Conservation (phyloP, 1,140 invertebrate species). For the Olivierus martensii region DNA sequence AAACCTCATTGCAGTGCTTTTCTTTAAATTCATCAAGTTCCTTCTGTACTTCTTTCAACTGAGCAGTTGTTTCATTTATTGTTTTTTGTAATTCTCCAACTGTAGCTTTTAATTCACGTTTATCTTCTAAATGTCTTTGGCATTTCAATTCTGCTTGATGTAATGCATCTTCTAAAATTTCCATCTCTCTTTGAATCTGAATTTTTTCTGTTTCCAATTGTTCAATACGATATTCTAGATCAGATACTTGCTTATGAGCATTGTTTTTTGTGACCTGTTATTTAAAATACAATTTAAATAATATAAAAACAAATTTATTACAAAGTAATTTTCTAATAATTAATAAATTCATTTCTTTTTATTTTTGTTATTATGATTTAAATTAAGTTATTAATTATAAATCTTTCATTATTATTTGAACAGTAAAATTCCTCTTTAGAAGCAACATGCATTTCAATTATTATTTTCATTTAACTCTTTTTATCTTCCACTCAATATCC, state of each 20-base stretch:
- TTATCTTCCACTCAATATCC: too few relatives aligned
- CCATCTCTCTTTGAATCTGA: conserved; percentile 50
- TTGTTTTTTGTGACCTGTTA: conserved; percentile 53
- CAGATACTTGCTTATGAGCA: conserved; percentile 60
- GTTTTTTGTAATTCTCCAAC: conserved; percentile 51
- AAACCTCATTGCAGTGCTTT: conserved; percentile 30
- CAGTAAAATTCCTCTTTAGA: too few relatives aligned
- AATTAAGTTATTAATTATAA: too few relatives aligned
- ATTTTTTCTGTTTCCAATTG: conserved; percentile 54
- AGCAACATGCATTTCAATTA: too few relatives aligned
- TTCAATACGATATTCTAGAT: conserved; percentile 61
- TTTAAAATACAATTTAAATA: neutral
- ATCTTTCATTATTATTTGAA: too few relatives aligned
- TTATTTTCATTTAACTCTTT: too few relatives aligned
- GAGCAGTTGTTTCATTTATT: conserved; percentile 41
- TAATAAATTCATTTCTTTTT: too few relatives aligned
- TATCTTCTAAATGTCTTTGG: conserved; percentile 61
- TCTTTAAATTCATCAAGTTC: conserved; percentile 44
- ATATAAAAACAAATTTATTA: too few relatives aligned
- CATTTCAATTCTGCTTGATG: conserved; percentile 25
- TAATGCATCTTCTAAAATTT: conserved; percentile 40
- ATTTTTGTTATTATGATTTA: too few relatives aligned
- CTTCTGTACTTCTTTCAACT: conserved; percentile 39
- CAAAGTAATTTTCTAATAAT: too few relatives aligned
- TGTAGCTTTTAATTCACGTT: conserved; percentile 48